Conservation (phyloP, 1,140 invertebrate species). For the Diplogasteroides magnus region DNA sequence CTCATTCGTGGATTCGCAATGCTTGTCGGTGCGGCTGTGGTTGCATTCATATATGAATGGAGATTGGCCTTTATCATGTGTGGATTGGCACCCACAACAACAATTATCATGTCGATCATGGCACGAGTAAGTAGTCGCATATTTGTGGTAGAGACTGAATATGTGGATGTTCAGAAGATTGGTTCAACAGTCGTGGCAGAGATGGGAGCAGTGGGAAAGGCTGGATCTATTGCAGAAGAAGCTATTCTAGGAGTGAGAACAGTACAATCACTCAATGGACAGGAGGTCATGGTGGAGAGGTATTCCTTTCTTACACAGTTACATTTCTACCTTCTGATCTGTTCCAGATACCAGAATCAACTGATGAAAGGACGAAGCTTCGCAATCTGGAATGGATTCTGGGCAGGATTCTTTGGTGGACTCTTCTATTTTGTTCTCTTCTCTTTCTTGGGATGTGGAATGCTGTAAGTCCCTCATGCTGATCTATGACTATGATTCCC, state of each 20-base stretch:
- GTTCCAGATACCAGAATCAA: conserved; percentile 19
- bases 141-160: background rate
- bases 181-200: conserved; percentile 23
- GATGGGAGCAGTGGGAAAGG: conserved; percentile 19
- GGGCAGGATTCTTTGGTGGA: conserved; percentile 35
- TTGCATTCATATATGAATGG: conserved; percentile 41
- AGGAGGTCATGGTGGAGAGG: conserved; percentile 63
- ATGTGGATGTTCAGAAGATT: conserved; percentile 23
- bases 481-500: too few species aligned
- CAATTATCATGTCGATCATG: background rate
- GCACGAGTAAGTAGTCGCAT: background rate
- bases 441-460: conserved; percentile 20
- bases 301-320: background rate
- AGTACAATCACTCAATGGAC: conserved; percentile 74
- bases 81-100: conserved; percentile 8
- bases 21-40: conserved; percentile 28
- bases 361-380: conserved; percentile 26
- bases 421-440: conserved; percentile 40
- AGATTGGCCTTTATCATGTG: conserved; percentile 33
- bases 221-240: conserved; percentile 40
- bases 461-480: conserved; percentile 15
- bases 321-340: background rate
- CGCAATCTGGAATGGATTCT: conserved; percentile 34
- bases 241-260: conserved; percentile 65
- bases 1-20: conserved; percentile 63